Evolutionary conservation across 2,113 vertebrate species (phyloP).

Genomic region (Eublepharis macularius): DNA sequence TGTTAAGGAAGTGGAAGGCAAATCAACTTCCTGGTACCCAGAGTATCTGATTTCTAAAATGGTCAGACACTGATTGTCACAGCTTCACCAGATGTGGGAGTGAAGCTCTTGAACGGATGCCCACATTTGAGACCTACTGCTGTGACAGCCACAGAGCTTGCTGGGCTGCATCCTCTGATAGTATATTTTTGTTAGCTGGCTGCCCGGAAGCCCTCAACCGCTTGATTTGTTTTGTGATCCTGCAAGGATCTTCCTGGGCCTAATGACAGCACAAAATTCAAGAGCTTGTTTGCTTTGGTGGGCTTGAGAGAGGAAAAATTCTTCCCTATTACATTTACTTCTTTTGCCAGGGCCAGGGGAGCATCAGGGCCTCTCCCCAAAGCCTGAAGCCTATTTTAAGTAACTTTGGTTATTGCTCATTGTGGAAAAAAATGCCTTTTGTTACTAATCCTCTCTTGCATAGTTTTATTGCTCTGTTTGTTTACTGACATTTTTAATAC

Average conservation of each 20-base stretch:
- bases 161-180: constrained; percentile 78
- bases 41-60: constrained; percentile 86
- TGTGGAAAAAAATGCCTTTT: constrained; percentile 78
- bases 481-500: constrained; percentile 77
- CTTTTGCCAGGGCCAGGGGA: constrained; percentile 51
- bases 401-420: constrained; percentile 61
- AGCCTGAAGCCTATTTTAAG: constrained; percentile 75
- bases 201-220: constrained; percentile 82
- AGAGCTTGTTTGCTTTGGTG: constrained; percentile 78
- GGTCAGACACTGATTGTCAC: constrained; percentile 74
- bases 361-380: constrained; percentile 36
- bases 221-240: constrained; percentile 83
- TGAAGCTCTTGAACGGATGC: constrained; percentile 79
- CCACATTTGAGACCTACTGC: constrained; percentile 80
- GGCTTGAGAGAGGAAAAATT: constrained; percentile 55
- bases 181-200: constrained; percentile 88
- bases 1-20: constrained; percentile 90
- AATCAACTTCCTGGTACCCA: constrained; percentile 89
- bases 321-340: constrained; percentile 49
- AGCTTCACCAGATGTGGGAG: constrained; percentile 82
- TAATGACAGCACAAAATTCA: constrained; percentile 79
- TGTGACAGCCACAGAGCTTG: constrained; percentile 77
- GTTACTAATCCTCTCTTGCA: constrained; percentile 57
- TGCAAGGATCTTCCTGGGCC: constrained; percentile 77
- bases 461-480: constrained; percentile 65